Conservation (phyloP, 35 echinoderm and acorn worm genomes). For the Heliocidaris erythrogramma region DNA sequence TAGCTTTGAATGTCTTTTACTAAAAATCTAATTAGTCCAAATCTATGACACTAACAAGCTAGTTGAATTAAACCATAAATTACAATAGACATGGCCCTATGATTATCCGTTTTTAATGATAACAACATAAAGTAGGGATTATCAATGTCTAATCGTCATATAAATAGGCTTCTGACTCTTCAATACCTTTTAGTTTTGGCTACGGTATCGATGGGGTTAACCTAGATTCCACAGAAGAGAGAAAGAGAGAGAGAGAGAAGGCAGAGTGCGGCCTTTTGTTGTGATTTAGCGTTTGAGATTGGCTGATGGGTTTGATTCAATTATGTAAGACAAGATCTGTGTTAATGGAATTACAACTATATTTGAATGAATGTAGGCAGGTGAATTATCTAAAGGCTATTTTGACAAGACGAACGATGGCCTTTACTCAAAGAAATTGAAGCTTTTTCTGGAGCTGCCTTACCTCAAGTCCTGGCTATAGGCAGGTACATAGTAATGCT, state of each 20-base stretch:
- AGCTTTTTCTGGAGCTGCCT: not conserved
- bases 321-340: conserved; percentile 18
- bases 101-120: no score
- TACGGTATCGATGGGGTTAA: not conserved
- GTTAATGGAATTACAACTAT: conserved; percentile 18
- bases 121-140: no score
- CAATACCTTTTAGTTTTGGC: not conserved
- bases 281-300: not conserved
- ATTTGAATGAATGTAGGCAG: not conserved
- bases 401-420: not conserved
- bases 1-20: not conserved
- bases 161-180: not conserved
- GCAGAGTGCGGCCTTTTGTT: not conserved
- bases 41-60: no score
- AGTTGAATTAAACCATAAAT: no score
- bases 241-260: not conserved
- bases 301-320: conserved; percentile 9
- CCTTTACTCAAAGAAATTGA: not conserved
- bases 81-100: no score
- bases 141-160: no score
- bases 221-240: not conserved
- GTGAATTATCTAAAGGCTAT: conserved; percentile 12
- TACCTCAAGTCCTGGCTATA: no score
- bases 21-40: no score
- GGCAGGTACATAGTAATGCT: not conserved